phyloP scores from a whole-genome alignment of 2,888 invertebrate genomes.

The Cephus spinipes region DNA sequence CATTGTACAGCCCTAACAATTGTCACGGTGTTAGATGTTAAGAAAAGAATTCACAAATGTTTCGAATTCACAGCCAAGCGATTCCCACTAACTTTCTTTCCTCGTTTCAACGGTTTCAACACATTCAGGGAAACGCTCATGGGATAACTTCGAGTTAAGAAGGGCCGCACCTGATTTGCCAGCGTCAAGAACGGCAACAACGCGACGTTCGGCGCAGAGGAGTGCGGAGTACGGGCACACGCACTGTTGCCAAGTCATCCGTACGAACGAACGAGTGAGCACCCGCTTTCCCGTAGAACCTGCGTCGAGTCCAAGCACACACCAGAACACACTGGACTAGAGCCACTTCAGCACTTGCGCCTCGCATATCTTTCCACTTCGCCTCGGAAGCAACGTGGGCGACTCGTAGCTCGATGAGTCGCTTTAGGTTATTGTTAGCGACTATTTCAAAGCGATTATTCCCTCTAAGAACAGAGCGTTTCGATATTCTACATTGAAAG shows the following conservation, averaged over 20 bases:
- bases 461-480: background rate
- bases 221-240: background rate
- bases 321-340: background rate
- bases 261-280: conserved; percentile 8
- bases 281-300: conserved; percentile 33
- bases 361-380: background rate
- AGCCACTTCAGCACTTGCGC: background rate
- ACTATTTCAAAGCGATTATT: background rate
- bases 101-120: background rate
- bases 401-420: background rate
- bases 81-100: background rate
- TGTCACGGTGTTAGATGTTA: background rate
- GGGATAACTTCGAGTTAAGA: conserved; percentile 19
- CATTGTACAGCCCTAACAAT: background rate
- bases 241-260: conserved; percentile 42
- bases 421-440: background rate
- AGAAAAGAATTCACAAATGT: background rate
- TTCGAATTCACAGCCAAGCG: background rate
- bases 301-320: conserved; percentile 3
- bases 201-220: background rate
- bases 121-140: background rate
- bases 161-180: conserved; percentile 38
- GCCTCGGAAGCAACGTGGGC: background rate
- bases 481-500: background rate
- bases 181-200: conserved; percentile 26